Base-by-base conservation (phyloP, 2,113 vertebrate genomes). In the Thamnaconus septentrionalis region DNA sequence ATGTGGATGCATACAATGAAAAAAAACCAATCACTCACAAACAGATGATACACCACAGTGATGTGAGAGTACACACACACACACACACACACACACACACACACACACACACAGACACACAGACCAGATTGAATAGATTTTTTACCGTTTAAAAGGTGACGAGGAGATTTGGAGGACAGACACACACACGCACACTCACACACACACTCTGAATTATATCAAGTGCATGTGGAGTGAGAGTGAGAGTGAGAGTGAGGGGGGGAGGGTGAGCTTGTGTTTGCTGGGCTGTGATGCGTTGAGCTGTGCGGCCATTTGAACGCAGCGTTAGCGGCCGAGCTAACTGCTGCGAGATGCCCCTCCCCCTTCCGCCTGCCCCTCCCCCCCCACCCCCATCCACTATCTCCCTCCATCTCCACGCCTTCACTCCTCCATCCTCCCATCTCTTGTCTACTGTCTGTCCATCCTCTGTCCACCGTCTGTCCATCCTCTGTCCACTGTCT, bases 111-210 rank as follows among this genome's bases (percentile, higher is more conserved):
- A 41, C 61, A 56, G 50, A 44, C 49, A 55, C 41, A 59, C 48
- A 70, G 49, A 73, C 43, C 57, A 64, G 59, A 65, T 76, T 83
- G 76, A 75, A 79, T 79, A 77, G 73, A 68, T 83, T 75, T 79
- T 60, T 81, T 69, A 67, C 43, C 75, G 72, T 82, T 59, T 48
- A 76, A 74, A 73, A 68, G 56, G 53, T 59, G 5, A 59, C 50
- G 65, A 62, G 66, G 76, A 71, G 65, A 75, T 64, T 58, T 75
- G 50, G 81, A 86, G 76, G 81, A 75, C 75, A 4, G 52, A 31
- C 18, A 31, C 18, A 31, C 18, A 31, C 18, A 31, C 18, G 2
- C 18, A 31, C 18, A 31, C 18, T 1, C 18, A 31, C 18, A 31
- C 18, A 31, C 18, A 31, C 18, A 31, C 18, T 1, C 18, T 31